phyloP scores from a whole-genome alignment of 2,888 invertebrate species.

The Phrixothrix hirtus region DNA sequence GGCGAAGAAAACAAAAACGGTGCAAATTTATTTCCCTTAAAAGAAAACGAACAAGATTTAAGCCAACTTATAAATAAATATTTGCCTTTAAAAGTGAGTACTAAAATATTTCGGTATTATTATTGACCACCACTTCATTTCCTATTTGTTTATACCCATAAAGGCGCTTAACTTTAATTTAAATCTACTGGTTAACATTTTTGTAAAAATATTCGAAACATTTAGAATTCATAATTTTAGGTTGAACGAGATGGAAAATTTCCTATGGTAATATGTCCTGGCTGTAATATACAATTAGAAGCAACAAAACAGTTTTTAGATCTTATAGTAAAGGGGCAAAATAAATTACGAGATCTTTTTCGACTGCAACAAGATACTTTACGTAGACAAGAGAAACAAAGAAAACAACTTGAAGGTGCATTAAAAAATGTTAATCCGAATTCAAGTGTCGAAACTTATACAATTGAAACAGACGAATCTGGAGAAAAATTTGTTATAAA shows the following conservation, averaged over 20 bases:
- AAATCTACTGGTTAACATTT: no score
- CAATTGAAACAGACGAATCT: constrained; percentile 48
- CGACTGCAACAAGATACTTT: constrained; percentile 55
- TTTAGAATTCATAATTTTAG: constrained; percentile 56
- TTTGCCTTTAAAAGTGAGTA: constrained; percentile 72
- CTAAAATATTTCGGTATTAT: constrained; percentile 30
- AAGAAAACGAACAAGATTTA: constrained; percentile 65
- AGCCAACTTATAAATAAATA: constrained; percentile 71
- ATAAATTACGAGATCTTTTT: constrained; percentile 59
- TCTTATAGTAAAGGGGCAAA: constrained; percentile 71
- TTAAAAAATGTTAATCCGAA: constrained; percentile 50
- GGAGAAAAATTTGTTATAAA: constrained; percentile 59
- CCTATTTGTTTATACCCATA: constrained; percentile 37
- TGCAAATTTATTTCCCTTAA: constrained; percentile 64
- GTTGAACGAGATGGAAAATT: constrained; percentile 70
- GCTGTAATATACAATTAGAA: constrained; percentile 75
- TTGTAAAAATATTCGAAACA: no score
- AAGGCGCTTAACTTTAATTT: constrained; percentile 20
- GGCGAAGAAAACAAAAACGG: constrained; percentile 73
- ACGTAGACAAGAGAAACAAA: constrained; percentile 51
- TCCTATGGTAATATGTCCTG: constrained; percentile 74
- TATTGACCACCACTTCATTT: constrained; percentile 48
- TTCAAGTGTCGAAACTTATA: constrained; percentile 51
- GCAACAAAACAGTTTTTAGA: constrained; percentile 75
- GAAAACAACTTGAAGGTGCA: constrained; percentile 47